Percentiles rank a stretch among this genome's conserved stretches.
These are phyloP conservation scores for Drosophila fuyamai DNA, from an alignment of 1,140 invertebrate species.

Conservation along the genomic window DNA sequence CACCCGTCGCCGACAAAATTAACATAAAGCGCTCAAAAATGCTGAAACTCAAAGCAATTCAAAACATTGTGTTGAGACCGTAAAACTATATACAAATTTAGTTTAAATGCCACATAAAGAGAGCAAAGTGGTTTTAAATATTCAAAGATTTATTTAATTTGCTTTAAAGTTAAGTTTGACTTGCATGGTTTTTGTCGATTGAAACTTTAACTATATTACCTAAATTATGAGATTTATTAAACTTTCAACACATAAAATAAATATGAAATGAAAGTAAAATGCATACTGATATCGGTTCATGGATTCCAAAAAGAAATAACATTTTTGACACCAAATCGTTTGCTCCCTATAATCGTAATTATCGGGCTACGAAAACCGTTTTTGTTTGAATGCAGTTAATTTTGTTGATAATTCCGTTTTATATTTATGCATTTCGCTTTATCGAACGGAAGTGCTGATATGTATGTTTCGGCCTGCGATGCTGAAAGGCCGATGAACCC, in stretches of 20 bases:
- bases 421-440: conserved; percentile 36
- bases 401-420: conserved; percentile 12
- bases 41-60: not conserved
- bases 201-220: not conserved
- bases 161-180: not conserved
- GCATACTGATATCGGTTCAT: too few relatives aligned
- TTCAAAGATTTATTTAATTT: not conserved
- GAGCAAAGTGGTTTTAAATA: not conserved
- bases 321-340: not conserved
- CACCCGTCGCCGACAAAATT: conserved; percentile 5
- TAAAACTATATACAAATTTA: not conserved
- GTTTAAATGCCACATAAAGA: not conserved
- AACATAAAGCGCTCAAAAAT: conserved; percentile 1
- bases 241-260: too few relatives aligned
- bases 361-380: not conserved
- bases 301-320: not conserved
- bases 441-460: conserved; percentile 66
- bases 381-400: not conserved
- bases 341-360: not conserved
- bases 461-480: conserved; percentile 5
- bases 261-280: too few relatives aligned
- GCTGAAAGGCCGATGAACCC: conserved; percentile 19
- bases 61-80: not conserved
- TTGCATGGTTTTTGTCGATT: not conserved
- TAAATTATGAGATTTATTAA: too few relatives aligned